Evolutionary conservation across 2,888 invertebrate species (phyloP).

Genomic region (Hymenopus coronatus): DNA sequence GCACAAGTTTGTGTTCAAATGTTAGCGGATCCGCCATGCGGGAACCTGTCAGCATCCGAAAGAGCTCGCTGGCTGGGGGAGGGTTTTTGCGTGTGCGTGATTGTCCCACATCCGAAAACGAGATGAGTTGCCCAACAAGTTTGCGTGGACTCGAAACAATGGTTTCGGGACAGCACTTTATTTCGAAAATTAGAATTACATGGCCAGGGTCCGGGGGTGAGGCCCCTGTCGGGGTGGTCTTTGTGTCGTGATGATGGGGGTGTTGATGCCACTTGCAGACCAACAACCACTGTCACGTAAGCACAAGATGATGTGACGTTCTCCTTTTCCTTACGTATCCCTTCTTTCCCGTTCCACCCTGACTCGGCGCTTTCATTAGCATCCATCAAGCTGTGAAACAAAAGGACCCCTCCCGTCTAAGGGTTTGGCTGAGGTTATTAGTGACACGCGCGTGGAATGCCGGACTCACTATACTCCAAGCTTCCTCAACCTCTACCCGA

Average conservation of each 20-base stretch:
- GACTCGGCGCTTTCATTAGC: conserved; percentile 35
- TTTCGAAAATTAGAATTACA: conserved; percentile 31
- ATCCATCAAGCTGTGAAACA: conserved; percentile 35
- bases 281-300: conserved; percentile 30
- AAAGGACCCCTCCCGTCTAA: conserved; percentile 37
- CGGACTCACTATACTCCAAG: conserved; percentile 1
- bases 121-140: conserved; percentile 28
- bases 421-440: conserved; percentile 25
- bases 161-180: conserved; percentile 13
- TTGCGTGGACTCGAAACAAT: conserved; percentile 16
- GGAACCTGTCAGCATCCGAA: background rate
- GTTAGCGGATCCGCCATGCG: background rate
- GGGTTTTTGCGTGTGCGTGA: background rate
- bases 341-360: background rate
- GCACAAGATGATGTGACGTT: conserved; percentile 32
- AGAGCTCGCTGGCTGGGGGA: background rate
- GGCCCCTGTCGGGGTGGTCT: background rate
- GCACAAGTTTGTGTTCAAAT: background rate
- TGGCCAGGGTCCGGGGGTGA: conserved; percentile 4
- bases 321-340: conserved; percentile 12
- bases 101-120: background rate
- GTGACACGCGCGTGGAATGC: conserved; percentile 17
- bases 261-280: conserved; percentile 33
- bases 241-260: conserved; percentile 11
- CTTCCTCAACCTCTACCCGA: background rate